Evolutionary conservation across 2,797 vertebrate species (phyloP), one percentile per base, ranked within the genome.

Genomic region (Graptemys geographica): DNA sequence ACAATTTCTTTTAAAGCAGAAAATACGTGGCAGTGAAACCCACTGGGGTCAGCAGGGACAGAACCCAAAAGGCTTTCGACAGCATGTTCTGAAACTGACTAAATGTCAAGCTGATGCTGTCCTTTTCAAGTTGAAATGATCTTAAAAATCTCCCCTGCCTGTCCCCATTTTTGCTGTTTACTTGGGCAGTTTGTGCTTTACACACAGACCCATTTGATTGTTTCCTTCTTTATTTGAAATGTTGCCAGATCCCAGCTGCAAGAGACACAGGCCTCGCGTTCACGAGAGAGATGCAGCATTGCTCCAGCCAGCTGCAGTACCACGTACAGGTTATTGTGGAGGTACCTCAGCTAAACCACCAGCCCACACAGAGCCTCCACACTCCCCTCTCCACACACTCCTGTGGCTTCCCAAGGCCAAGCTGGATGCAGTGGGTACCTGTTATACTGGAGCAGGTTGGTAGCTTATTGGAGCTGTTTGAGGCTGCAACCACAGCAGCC

Each of bases 21-120:
- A 93, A 18, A 0, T 0, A 5, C 0, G 1, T 5, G 27, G 47
- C 16, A 31, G 25, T 8, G 16, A n/a, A 37, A 56, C 8, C 25
- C 27, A 8, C 49, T 8, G 3, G 12, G 69, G 69, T 41, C 11
- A 41, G 69, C 69, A 21, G 4, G 6, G 47, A 2, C 41, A 37
- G 57, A 15, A 91, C 19, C 12, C 8, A 33, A 69, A 69, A 69
- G 65, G n/a, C 65, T 69, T 72, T 41, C 0, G 0, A 33, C 10
- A 2, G 56, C 81, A 9, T 0, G 0, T 16, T 44, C 44, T 49
- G 76, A 49, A 78, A 78, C 23, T 7, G 72, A 15, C 72, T 18
- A 37, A 69, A 37, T 12, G 69, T 41, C 69, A 37, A 11, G 37
- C 37, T 41, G 37, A 21, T 6, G 37, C 69, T 41, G n/a, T 23